Evolutionary conservation across 2,888 invertebrate species (phyloP).

Genomic region (Agonopterix arenella): DNA sequence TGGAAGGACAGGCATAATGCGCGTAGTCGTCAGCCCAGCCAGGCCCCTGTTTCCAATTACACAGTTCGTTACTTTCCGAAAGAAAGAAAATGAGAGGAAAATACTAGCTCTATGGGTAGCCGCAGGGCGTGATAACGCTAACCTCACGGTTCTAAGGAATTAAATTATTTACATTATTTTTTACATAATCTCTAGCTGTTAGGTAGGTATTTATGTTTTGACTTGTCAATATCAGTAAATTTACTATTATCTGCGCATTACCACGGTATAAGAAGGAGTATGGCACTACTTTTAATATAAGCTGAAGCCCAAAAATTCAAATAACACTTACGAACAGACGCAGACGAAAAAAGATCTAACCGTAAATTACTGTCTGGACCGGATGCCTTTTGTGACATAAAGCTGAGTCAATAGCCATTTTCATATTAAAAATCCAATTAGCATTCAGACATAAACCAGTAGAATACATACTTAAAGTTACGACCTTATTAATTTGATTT

Average conservation of each 20-base stretch:
- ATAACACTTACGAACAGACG: no score
- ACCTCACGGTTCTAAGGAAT: slow-evolving; percentile 10
- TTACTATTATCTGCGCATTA: no score
- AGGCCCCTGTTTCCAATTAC: slow-evolving; percentile 57
- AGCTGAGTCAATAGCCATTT: not conserved
- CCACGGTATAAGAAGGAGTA: no score
- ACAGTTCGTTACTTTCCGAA: slow-evolving; percentile 64
- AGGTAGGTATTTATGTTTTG: no score
- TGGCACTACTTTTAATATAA: no score
- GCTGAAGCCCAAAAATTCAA: no score
- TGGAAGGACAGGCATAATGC: slow-evolving; percentile 31
- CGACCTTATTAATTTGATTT: no score
- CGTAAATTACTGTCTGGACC: no score
- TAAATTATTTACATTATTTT: slow-evolving; percentile 6
- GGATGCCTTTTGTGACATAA: not conserved
- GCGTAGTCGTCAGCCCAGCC: slow-evolving; percentile 41
- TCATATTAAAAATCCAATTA: not conserved
- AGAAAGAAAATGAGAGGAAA: slow-evolving; percentile 59
- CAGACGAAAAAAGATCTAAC: no score
- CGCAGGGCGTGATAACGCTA: slow-evolving; percentile 27
- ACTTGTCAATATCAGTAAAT: no score
- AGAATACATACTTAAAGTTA: no score
- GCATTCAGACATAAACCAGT: slow-evolving; percentile 3
- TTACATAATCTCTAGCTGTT: no score
- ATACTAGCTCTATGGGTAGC: slow-evolving; percentile 38